phyloP scores from a whole-genome alignment of 1,140 invertebrate genomes.

The Diplogasteroides magnus region DNA sequence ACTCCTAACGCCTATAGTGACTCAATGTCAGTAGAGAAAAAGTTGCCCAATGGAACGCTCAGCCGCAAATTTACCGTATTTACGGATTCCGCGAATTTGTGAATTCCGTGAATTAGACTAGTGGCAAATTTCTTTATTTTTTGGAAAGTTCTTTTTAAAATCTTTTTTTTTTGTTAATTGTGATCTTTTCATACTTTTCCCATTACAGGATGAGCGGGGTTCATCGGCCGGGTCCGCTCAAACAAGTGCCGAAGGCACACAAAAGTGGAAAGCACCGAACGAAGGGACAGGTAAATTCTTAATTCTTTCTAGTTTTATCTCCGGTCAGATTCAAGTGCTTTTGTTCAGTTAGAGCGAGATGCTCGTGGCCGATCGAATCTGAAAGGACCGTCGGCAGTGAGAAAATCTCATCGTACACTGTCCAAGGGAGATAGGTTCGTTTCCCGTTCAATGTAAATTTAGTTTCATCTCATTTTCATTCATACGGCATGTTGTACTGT shows the following conservation, averaged over 20 bases:
- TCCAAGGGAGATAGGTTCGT: constrained; percentile 16
- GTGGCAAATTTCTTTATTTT: too few species aligned
- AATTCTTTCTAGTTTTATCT: constrained; percentile 9
- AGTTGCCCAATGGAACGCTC: too few species aligned
- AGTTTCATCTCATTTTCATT: too few species aligned
- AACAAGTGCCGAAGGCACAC: constrained; percentile 20
- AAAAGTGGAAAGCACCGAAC: constrained; percentile 23
- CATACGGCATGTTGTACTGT: constrained; percentile 2
- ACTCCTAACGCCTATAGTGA: too few species aligned
- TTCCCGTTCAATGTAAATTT: background rate
- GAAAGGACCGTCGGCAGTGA: constrained; percentile 4
- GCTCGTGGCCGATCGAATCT: constrained; percentile 8
- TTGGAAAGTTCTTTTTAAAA: too few species aligned
- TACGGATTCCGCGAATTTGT: too few species aligned
- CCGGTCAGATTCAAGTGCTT: background rate
- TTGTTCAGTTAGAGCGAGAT: background rate
- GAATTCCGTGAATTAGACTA: too few species aligned
- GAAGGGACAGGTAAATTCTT: constrained; percentile 17
- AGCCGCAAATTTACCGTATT: too few species aligned
- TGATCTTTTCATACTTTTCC: too few species aligned
- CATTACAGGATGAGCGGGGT: too few species aligned
- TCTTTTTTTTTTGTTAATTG: too few species aligned
- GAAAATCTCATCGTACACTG: constrained; percentile 9
- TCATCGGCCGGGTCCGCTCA: constrained; percentile 22
- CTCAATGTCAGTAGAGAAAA: too few species aligned